Conservation (phyloP, 2,113 vertebrate genomes). For the Solenodon paradoxus region DNA sequence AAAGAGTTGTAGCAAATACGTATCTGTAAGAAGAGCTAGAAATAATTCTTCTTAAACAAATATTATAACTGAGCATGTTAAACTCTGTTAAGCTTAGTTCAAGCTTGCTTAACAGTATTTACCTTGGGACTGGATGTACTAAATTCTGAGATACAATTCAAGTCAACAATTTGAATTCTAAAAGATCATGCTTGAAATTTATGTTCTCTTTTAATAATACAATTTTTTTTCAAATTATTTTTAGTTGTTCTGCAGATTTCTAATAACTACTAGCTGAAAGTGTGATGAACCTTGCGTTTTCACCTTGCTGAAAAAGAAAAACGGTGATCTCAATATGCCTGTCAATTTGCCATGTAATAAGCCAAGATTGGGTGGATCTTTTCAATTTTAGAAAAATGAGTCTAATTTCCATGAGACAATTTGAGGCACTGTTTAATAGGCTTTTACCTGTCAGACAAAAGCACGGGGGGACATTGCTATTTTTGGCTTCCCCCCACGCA, state of each 20-base stretch:
- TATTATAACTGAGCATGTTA: conserved; percentile 70
- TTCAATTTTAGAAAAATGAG: conserved; percentile 64
- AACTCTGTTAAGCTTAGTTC: conserved; percentile 68
- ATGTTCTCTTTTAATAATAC: conserved; percentile 31
- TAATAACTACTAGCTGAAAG: conserved; percentile 34
- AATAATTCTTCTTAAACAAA: conserved; percentile 75
- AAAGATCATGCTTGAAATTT: conserved; percentile 42
- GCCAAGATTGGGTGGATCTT: conserved; percentile 37
- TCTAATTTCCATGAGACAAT: conserved; percentile 66
- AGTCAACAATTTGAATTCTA: conserved; percentile 68
- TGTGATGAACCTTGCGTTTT: conserved; percentile 25
- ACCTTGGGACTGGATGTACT: conserved; percentile 57
- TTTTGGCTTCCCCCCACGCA: neutral
- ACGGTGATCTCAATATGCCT: conserved; percentile 42
- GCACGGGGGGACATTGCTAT: neutral
- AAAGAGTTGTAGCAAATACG: conserved; percentile 46
- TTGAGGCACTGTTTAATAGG: conserved; percentile 28
- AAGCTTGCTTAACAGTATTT: conserved; percentile 72
- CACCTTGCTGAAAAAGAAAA: conserved; percentile 37
- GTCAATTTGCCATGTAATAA: conserved; percentile 57
- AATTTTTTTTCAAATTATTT: conserved; percentile 51
- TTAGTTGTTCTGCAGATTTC: conserved; percentile 45
- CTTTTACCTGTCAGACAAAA: conserved; percentile 46
- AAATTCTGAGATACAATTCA: conserved; percentile 62
- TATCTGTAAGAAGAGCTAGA: conserved; percentile 59